A percentile compares a stretch with the other conserved stretches of the same genome.
These are phyloP conservation scores for Peromyscus leucopus DNA, from an alignment of 2,113 vertebrate species.

Conservation along the genomic window DNA sequence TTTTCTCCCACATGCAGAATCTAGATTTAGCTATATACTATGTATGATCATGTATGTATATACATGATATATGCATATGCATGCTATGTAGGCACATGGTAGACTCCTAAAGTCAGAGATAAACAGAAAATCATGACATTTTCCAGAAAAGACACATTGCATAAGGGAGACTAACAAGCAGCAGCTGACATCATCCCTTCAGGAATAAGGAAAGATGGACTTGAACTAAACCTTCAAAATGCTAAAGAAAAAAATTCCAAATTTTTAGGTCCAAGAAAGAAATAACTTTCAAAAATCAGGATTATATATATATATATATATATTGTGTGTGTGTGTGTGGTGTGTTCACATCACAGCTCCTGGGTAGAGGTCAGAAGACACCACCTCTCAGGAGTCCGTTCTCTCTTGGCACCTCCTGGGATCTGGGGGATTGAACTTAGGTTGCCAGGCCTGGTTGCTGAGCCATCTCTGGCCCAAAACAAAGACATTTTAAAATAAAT, in stretches of 20 bases:
- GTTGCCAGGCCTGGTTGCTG: neutral
- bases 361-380: neutral
- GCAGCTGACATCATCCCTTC: neutral
- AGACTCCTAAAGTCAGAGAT: neutral
- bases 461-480: neutral
- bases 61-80: too few species aligned
- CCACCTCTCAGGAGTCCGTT: neutral
- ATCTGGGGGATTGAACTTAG: neutral
- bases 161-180: neutral
- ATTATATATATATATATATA: neutral
- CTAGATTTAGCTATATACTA: neutral
- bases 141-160: neutral
- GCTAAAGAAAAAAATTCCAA: neutral
- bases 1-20: neutral
- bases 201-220: neutral
- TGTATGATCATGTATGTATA: neutral
- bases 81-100: neutral
- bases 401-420: neutral
- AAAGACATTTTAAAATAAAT: neutral
- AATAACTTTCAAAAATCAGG: neutral
- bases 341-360: neutral
- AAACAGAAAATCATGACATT: slow-evolving; percentile 1
- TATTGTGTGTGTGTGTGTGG: neutral
- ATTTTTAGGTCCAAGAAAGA: neutral
- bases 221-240: neutral